Percentiles rank a stretch among this genome's conserved stretches.
Conservation (phyloP, 2,797 vertebrate genomes). For the Agapornis canus region DNA sequence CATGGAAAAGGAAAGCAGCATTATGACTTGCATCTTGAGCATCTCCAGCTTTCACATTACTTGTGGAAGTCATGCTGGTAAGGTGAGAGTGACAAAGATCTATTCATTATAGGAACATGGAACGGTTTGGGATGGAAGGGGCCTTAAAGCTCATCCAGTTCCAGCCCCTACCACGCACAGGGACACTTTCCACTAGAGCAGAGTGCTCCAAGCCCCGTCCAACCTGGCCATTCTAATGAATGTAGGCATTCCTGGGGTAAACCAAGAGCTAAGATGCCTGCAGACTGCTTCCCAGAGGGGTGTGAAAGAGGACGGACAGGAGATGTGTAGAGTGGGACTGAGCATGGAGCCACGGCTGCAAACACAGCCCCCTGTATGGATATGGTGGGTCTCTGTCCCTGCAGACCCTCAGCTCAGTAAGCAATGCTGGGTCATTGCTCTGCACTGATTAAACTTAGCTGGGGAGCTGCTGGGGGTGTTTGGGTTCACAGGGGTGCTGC, state of each 20-base stretch:
- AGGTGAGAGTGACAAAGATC: not conserved
- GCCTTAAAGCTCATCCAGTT: not conserved
- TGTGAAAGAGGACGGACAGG: not conserved
- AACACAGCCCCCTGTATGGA: not conserved
- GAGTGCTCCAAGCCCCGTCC: not conserved
- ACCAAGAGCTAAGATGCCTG: accelerated
- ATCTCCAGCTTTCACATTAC: not conserved
- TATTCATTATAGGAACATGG: not conserved
- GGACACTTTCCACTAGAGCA: not conserved
- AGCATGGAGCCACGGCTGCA: not conserved
- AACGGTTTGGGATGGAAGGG: not conserved
- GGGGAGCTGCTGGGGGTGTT: not conserved
- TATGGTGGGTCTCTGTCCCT: not conserved
- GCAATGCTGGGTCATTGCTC: not conserved
- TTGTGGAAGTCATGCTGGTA: not conserved
- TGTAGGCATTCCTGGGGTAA: not conserved
- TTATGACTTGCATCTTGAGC: not conserved
- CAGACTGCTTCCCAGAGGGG: not conserved
- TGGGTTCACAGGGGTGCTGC: not conserved
- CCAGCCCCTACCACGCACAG: not conserved
- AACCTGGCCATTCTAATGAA: not conserved
- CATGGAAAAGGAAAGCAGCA: not conserved
- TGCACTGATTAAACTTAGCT: not conserved
- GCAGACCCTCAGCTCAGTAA: not conserved
- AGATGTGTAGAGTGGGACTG: not conserved